Base-by-base conservation (phyloP, 2,113 vertebrate genomes). In the Rana temporaria region DNA sequence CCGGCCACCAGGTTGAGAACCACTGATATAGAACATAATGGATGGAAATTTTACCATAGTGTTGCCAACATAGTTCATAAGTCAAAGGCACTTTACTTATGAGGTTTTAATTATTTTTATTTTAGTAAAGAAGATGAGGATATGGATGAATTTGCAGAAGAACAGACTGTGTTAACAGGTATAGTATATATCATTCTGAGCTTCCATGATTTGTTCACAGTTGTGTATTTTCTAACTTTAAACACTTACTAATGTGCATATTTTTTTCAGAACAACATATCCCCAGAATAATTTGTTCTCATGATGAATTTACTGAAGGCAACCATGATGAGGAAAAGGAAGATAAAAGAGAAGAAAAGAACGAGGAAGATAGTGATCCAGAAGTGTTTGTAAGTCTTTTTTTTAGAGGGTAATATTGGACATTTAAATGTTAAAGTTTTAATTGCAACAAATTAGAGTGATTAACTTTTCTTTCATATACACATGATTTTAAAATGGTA, bases 91-190 rank as follows among this genome's bases (percentile, higher is more conserved):
- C 34, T 38, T 38, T 6, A 38, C 2, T 38, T 5, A 38, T 4
- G 4, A 38, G 7, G 34, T 38, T 5, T 8, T 38, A 38, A 38
- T 38, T 38, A 5, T 85, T 86, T 77, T 78, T 89, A 92, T 89
- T 85, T 88, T 86, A 94, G 92, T 88, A 95, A 92, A 90, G 92
- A 94, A 90, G 92, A 94, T 87, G 87, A 88, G 87, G 76, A 86
- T 73, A 7, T 57, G 16, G 69, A 82, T 24, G 52, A 22, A 19
- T 57, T 56, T 86, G 86, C 90, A 87, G 87, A 88, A 88, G 91
- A 86, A 80, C 82, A 73, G 87, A 74, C 90, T 92, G 91, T 92
- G 93, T 91, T 77, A 83, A 83, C 85, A 80, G 80, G 80, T 32
- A 86, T 55, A 7, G 16, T 52, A 48, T 72, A 6, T 53, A 69